Evolutionary conservation across 2,888 invertebrate genomes (phyloP), one percentile per base, ranked within the genome.

Genomic region (Acleris cristana): DNA sequence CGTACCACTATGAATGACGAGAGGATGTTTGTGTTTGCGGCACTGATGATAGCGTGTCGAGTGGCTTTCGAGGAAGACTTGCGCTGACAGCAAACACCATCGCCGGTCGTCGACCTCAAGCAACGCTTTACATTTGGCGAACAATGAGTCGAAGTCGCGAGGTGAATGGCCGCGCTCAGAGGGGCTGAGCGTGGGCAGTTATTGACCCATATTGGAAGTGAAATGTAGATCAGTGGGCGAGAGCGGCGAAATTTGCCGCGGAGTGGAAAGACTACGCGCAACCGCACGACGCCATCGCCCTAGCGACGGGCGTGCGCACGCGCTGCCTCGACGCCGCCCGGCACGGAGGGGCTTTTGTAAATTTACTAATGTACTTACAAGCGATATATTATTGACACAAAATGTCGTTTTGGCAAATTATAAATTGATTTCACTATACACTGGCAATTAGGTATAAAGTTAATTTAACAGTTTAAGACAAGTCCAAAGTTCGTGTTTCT

Each of bases 191-290:
- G 92, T 92, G 90, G 92, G 91, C 92, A 92, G 92, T 92, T 92
- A 92, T 92, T 91, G 92, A 92, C 92, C 92, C 89, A 92, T 92
- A 92, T 92, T 91, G 84, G 85, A 85, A 87, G 91, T 91, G 88
- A 92, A 93, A 93, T 92, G 93, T 93, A 92, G 93, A 93, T 93
- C 92, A 93, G 93, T 93, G 92, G 93, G 93, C 92, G 92, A 93
- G 88, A 89, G 90, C 89, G 90, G 90, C 91, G 89, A 90, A 92
- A 84, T 91, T 90, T 80, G 86, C 88, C 76, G 86, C 84, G 80
- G 86, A 88, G 84, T 81, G 83, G 79, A 75, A 73, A 75, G 72
- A 76, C 72, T 71, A 75, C 72, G 76, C 72, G 74, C 76, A 71
- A 72, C 71, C 72, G 73, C 71, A 61, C 66, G 72, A 64, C 71